A percentile compares a stretch with the other conserved stretches of the same genome.
phyloP scores from a whole-genome alignment of 2,888 invertebrate genomes.

The Nemotelus nigrinus region DNA sequence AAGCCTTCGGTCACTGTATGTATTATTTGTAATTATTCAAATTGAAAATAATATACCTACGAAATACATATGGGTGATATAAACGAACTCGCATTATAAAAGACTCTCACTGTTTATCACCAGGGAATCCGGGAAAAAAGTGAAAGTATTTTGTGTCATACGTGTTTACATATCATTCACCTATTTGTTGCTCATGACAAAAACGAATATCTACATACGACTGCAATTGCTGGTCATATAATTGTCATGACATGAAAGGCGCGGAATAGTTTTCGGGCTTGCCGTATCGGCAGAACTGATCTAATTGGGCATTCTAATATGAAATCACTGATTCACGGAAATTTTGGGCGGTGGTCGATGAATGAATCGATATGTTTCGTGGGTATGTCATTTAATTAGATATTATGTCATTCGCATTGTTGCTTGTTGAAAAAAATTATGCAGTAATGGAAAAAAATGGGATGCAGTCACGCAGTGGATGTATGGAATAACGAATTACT shows the following conservation, averaged over 20 bases:
- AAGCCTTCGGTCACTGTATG: no score
- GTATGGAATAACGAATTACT: no score
- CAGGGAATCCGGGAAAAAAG: no score
- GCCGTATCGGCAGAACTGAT: slow-evolving; percentile 4
- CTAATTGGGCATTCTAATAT: slow-evolving; percentile 12
- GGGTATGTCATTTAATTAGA: slow-evolving; percentile 37
- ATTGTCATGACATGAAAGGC: slow-evolving; percentile 38
- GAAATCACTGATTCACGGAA: slow-evolving; percentile 43
- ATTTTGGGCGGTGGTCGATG: slow-evolving; percentile 22
- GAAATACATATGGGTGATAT: no score
- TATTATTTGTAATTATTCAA: no score
- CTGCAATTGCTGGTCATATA: slow-evolving; percentile 25
- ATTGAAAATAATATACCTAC: no score
- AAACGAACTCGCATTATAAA: no score
- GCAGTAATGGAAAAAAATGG: no score
- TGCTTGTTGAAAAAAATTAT: neutral
- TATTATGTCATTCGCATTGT: slow-evolving; percentile 9
- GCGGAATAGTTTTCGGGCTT: slow-evolving; percentile 30
- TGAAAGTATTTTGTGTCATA: no score
- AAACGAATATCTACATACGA: neutral
- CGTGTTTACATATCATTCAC: no score
- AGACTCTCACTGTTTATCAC: no score
- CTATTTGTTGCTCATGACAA: neutral
- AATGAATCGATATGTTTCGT: neutral
- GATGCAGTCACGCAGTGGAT: no score